Conservation (phyloP, 1,140 invertebrate species). For the Papilio xuthus region DNA sequence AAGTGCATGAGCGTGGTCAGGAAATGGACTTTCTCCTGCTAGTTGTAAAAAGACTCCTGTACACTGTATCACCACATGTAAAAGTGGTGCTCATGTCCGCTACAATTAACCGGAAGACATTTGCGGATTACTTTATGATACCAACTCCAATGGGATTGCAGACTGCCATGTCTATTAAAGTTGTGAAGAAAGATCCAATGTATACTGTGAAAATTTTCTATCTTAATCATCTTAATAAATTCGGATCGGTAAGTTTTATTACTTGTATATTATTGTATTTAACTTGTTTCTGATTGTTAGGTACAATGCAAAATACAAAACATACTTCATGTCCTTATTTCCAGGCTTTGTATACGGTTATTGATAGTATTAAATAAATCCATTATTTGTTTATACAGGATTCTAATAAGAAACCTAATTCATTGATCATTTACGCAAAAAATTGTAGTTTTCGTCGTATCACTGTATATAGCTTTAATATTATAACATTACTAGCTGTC, state of each 20-base stretch:
- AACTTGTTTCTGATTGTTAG: no score
- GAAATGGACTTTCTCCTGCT: slow-evolving; percentile 96
- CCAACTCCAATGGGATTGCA: slow-evolving; percentile 72
- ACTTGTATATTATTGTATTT: no score
- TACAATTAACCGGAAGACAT: slow-evolving; percentile 88
- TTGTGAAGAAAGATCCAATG: slow-evolving; percentile 81
- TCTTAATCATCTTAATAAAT: slow-evolving; percentile 84
- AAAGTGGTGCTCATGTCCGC: slow-evolving; percentile 95
- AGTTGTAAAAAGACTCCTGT: slow-evolving; percentile 91
- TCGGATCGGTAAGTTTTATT: slow-evolving; percentile 64
- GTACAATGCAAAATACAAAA: no score
- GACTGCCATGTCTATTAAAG: slow-evolving; percentile 83
- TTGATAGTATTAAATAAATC: no score
- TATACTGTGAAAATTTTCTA: slow-evolving; percentile 85
- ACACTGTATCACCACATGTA: slow-evolving; percentile 85
- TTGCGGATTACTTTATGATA: slow-evolving; percentile 88
- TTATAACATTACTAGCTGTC: no score
- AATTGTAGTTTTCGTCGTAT: no score
- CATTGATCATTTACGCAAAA: no score
- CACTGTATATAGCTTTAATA: no score
- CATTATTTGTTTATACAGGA: no score
- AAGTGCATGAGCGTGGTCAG: slow-evolving; percentile 97
- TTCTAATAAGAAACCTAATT: no score
- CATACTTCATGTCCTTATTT: no score
- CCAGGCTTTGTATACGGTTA: no score